Base-by-base conservation (phyloP, 2,888 invertebrate species). In the Netelia virgata region DNA sequence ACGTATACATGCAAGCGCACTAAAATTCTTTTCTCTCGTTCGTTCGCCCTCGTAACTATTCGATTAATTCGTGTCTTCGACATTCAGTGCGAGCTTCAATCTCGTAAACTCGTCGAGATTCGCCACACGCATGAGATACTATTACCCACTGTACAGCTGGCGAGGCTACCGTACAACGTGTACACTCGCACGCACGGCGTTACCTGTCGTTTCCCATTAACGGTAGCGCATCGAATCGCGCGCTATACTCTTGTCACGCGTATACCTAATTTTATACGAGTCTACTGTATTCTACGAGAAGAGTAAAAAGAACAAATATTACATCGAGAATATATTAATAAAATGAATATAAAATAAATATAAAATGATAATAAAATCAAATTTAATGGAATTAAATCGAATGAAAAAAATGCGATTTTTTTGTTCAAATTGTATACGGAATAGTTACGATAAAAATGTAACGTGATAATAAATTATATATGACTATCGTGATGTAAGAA, bases 141-240 rank as follows among this genome's bases (percentile, higher is more conserved):
- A 75, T 70, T 79, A 64, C 69, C 61, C 47, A 79, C 75, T 16
- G 68, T 20, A 63, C 16, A 64, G 10, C 10, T 47, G 14, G 64
- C 55, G 53, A 59, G 68, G 59, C 47, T 59, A 66, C 43, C 57
- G 23, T 57, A 41, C 59, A 61, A 28, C 50, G 68, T 78, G 53
- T 69, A 41, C 73, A 59, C 43, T 59, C 69, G 36, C 74, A 75
- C 36, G 66, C 63, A 79, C 70, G 57, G 18, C 82, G 81, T 84
- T 87, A 82, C 28, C 79, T 85, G 85, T 85, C 85, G 74, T 73
- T 78, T 80, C 80, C 84, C 83, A 87, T 87, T 86, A 83, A 79
- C 74, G 64, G 64, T 68, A 64, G 83, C 78, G 64, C 79, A 79
- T 75, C 83, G 69, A 63, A 83, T 78, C 55, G 61, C 18, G 61